phyloP scores from a whole-genome alignment of 2,113 vertebrate genomes.

The Ascaphus truei region DNA sequence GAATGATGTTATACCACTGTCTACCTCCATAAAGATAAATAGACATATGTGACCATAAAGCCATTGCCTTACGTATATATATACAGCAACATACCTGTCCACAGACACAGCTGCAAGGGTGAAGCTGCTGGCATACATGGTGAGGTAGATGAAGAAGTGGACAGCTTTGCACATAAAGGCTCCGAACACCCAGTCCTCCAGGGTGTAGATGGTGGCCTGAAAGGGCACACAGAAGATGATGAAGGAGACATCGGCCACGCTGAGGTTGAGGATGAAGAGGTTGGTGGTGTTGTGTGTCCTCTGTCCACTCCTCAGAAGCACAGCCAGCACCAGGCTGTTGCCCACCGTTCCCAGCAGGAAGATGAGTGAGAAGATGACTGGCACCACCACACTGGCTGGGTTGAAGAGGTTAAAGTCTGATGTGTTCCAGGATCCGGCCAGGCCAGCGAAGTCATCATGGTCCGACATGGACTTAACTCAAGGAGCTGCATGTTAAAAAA shows the following conservation, averaged over 20 bases:
- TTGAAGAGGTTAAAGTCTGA: constrained; percentile 72
- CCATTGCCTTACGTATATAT: too few relatives aligned
- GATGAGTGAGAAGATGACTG: constrained; percentile 81
- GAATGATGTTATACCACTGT: too few relatives aligned
- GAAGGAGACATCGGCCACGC: constrained; percentile 85
- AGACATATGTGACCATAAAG: too few relatives aligned
- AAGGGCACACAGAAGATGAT: constrained; percentile 87
- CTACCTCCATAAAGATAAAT: too few relatives aligned
- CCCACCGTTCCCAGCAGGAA: constrained; percentile 79
- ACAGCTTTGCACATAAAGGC: constrained; percentile 85
- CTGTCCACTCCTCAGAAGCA: constrained; percentile 74
- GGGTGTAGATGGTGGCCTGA: constrained; percentile 84
- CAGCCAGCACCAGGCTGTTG: constrained; percentile 79
- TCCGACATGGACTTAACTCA: constrained; percentile 60
- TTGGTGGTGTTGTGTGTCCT: constrained; percentile 80
- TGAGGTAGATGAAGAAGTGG: constrained; percentile 86
- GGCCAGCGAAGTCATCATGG: constrained; percentile 64
- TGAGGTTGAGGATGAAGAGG: constrained; percentile 85
- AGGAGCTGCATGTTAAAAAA: background rate
- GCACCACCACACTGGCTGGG: constrained; percentile 73
- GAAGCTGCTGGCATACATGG: constrained; percentile 88
- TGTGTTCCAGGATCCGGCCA: constrained; percentile 58
- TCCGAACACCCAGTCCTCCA: constrained; percentile 83
- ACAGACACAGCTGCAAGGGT: constrained; percentile 79
- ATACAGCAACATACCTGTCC: constrained; percentile 72